These are phyloP conservation scores for Trachops cirrhosus DNA, from an alignment of 2,797 vertebrate genomes.

Conservation along the genomic window DNA sequence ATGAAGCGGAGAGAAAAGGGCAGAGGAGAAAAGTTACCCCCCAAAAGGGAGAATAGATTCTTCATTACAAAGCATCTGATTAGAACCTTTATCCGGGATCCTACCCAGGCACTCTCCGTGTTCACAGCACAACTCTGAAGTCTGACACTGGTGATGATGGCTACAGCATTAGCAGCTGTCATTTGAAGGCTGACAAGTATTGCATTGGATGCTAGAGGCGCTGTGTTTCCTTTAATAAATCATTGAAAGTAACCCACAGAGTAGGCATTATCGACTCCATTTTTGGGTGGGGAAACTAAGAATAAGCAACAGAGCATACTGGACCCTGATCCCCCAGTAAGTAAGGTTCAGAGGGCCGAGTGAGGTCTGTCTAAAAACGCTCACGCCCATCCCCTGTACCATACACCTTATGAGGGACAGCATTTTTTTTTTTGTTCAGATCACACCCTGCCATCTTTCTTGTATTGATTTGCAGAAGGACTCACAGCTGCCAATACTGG, in stretches of 20 bases:
- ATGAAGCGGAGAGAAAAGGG: neutral
- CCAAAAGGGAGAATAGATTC: neutral
- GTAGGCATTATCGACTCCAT: neutral
- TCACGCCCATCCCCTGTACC: neutral
- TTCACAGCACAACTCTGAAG: neutral
- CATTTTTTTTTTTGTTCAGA: no score
- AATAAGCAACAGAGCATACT: neutral
- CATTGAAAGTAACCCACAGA: neutral
- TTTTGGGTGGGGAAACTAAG: neutral
- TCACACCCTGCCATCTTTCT: neutral
- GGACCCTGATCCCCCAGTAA: neutral
- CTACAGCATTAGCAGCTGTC: neutral
- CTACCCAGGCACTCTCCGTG: neutral
- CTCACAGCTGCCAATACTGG: neutral
- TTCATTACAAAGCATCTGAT: neutral
- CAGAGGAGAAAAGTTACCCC: neutral
- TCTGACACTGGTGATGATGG: neutral
- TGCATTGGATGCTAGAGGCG: neutral
- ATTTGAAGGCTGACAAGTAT: neutral
- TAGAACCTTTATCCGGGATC: neutral
- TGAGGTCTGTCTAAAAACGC: neutral
- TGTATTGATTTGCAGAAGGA: neutral
- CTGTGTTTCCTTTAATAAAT: neutral
- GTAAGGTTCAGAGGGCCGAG: neutral
- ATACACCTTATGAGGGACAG: fast-evolving